These are phyloP conservation scores for Etheostoma spectabile DNA, from an alignment of 2,113 vertebrate genomes.

Conservation along the genomic window DNA sequence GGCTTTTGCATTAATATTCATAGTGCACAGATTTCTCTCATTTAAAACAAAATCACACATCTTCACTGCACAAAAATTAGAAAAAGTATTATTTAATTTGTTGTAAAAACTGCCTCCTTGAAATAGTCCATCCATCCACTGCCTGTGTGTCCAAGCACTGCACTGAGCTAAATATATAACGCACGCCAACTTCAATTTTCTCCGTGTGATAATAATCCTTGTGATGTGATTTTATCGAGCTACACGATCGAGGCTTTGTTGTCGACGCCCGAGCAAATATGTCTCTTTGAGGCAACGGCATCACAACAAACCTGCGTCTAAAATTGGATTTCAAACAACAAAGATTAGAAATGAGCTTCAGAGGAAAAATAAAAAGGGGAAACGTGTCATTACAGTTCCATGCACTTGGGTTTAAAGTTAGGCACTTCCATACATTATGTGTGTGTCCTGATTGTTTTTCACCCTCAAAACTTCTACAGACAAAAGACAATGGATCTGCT, in stretches of 20 bases:
- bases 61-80: background rate
- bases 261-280: conserved; percentile 21
- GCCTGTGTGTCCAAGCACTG: background rate
- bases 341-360: conserved; percentile 28
- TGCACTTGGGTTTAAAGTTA: background rate
- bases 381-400: background rate
- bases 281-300: conserved; percentile 21
- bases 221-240: conserved; percentile 29
- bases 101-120: too few species aligned
- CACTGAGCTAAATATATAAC: conserved; percentile 34
- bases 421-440: background rate
- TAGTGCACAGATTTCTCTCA: background rate
- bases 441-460: conserved; percentile 8
- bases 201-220: conserved; percentile 1
- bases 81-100: too few species aligned
- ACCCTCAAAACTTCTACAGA: background rate
- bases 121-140: background rate
- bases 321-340: conserved; percentile 16
- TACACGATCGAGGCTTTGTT: conserved; percentile 25
- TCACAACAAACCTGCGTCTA: conserved; percentile 13
- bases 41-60: background rate
- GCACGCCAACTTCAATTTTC: conserved; percentile 10
- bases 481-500: conserved; percentile 8
- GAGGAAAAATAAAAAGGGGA: background rate
- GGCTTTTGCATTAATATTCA: background rate